Base-by-base conservation (phyloP, 2,113 vertebrate species). In the Dipodomys merriami region DNA sequence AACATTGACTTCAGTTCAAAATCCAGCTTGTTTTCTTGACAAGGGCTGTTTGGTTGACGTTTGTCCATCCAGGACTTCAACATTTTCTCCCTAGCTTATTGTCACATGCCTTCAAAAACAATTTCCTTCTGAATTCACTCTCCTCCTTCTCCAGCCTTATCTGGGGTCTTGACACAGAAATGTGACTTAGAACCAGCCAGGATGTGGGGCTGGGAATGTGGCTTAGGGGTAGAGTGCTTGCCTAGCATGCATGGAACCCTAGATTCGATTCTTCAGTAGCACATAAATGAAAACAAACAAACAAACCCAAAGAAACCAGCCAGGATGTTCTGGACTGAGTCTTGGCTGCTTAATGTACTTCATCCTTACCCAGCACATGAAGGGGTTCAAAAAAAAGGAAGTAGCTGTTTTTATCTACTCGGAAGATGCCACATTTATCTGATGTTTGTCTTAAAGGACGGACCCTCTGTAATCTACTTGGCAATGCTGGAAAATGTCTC, bases 1-100 rank as follows among this genome's bases (percentile, higher is more conserved):
- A 93, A 90, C 44, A 79, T 68, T 91, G 91, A 80, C 89, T 94
- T 79, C 19, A n/a, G 6, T 88, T 96, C 91, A 83, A 77, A 89
- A 73, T 87, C 60, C 65, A 92, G 49, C 62, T 78, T 78, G 76
- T 80, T 76, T 95, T 95, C 77, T 80, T 91, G 62, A 64, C 53
- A 88, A 67, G 91, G 82, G 46, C 78, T 78, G 22, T 95, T 94
- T 71, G 30, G 83, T 71, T 86, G 74, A 53, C 68, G 25, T 90
- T 79, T 91, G 62, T 46, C 35, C n/a, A 6, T n/a, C 71, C 19
- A 78, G 33, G 53, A 87, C n/a, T 44, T 44, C 35, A 0, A 1
- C 33, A 16, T 91, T 89, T 94, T 82, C 35, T 57, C 15, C 29
- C 19, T n/a, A 53, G 49, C 60, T 88, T 82, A 74, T 62, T 83